Evolutionary conservation across 2,113 vertebrate genomes (phyloP), one percentile per base, ranked within the genome.

Genomic region (Spea multiplicata): DNA sequence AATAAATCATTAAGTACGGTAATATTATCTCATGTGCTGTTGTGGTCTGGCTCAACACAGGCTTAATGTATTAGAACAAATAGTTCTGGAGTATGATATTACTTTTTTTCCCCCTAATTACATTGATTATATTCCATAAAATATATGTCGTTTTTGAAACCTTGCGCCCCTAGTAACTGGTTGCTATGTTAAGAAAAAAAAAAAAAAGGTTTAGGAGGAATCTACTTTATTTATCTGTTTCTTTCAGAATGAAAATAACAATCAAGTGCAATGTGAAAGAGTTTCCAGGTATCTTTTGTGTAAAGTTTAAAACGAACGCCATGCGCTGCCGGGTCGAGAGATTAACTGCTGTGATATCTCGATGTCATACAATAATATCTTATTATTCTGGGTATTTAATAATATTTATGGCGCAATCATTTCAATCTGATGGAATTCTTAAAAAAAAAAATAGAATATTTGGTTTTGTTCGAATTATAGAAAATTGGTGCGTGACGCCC

Each of bases 241-340:
- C 91, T 97, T 98, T 95, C 96, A 98, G 96, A 98, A 95, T 95
- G 95, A 96, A 98, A 96, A 95, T 94, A 89, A 84, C 94, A 97
- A 92, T 86, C 94, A 95, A 94, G 91, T 93, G 88, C 90, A 93
- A 85, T 91, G 89, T 91, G 92, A 92, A 94, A 95, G 89, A 89
- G 82, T 94, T 91, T 87, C 89, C 93, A 96, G 96, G 96, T 97
- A 96, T 93, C 86, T 87, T 87, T 82, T 9, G 6, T 52, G 50
- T 7, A 10, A 52, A 7, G 6, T 52, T 52, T 7, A 52, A 52
- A 10, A 52, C 6, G 9, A 52, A 52, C 50, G 1, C 6, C 50
- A 1, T 52, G 50, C 6, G 6, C 1, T 52, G 50, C 50, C 3
- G 50, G 50, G 6, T 52, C 1, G 50, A 7, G 1, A 30, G 30